These are phyloP conservation scores for Ciona savignyi DNA, from an alignment of 23 tunicate genomes.

Conservation along the genomic window DNA sequence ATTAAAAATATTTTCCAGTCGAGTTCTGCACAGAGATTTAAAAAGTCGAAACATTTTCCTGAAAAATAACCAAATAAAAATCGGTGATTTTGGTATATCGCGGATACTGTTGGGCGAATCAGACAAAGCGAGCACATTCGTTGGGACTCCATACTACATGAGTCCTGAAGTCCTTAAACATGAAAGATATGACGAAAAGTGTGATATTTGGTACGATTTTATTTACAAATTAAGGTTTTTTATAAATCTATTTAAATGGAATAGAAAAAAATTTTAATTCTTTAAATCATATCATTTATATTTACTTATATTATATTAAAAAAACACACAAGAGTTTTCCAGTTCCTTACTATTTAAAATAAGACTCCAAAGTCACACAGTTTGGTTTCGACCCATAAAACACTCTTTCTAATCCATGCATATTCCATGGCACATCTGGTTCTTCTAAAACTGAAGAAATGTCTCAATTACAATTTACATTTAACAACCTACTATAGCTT, in stretches of 20 bases:
- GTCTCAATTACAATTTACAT: no score
- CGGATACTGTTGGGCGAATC: slow-evolving; percentile 69
- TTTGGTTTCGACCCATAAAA: no score
- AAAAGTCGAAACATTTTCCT: slow-evolving; percentile 82
- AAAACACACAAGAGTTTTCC: no score
- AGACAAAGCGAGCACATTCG: slow-evolving; percentile 95
- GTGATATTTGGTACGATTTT: slow-evolving; percentile 83
- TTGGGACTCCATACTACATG: slow-evolving; percentile 96
- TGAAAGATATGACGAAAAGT: slow-evolving; percentile 81
- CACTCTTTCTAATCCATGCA: no score
- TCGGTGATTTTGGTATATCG: slow-evolving; percentile 98
- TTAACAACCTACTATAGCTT: no score
- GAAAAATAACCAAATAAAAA: slow-evolving; percentile 59
- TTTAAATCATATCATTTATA: neutral
- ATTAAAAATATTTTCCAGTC: slow-evolving; percentile 16
- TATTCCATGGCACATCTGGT: no score
- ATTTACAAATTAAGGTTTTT: neutral
- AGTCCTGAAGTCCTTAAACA: slow-evolving; percentile 93
- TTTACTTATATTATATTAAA: no score
- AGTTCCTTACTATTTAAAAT: no score
- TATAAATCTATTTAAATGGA: no score
- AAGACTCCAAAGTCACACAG: no score
- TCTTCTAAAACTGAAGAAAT: no score
- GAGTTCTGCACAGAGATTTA: slow-evolving; percentile 74
- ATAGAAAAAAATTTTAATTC: no score